Base-by-base conservation (phyloP, 2,797 vertebrate genomes). In the Tamandua tetradactyla region DNA sequence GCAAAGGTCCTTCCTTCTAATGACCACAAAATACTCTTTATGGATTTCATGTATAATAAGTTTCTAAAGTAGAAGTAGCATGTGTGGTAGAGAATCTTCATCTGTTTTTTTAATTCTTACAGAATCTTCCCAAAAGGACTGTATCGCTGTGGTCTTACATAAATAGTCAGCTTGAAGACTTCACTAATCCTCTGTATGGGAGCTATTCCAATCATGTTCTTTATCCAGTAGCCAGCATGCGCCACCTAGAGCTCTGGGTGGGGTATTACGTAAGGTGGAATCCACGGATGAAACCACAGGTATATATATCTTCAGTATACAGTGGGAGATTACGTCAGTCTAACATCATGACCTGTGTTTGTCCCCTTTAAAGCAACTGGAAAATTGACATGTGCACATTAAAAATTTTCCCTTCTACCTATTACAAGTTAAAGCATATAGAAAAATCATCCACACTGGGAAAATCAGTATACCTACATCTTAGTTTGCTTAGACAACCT, bases 211-310 rank as follows among this genome's bases (percentile, higher is more conserved):
- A 99, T 97, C 99, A 99, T 0, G 99, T 99, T 93, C 98, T 99
- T 96, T 99, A 99, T 97, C 99, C 99, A 0, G 99, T 99, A 30
- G 99, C 99, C 96, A 99, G 99, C 97, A 99, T 99, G 97, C 99
- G 99, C 98, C 99, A 99, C 97, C 99, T 99, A 37, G 99, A 99
- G 98, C 99, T 99, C 49, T 99, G 99, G 99, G 99, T 99, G 4
- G 99, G 99, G 18, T 99, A 99, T 98, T 99, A 99, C 98, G 99
- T 99, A 95, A 98, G 99, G 95, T 99, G 99, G 99, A 99, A 99
- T 96, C 99, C 99, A 80, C 98, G 99, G 94, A 99, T 99, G 99
- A 99, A 99, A 89, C 99, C 99, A 2, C 99, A 99, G 99, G 99
- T 99, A 97, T 2, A 97, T 2, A 18, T 62, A 52, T 17, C 6